Percentiles rank a stretch among this genome's conserved stretches.
Conservation (phyloP, 2,797 vertebrate genomes). For the Syngnathus rostellatus region DNA sequence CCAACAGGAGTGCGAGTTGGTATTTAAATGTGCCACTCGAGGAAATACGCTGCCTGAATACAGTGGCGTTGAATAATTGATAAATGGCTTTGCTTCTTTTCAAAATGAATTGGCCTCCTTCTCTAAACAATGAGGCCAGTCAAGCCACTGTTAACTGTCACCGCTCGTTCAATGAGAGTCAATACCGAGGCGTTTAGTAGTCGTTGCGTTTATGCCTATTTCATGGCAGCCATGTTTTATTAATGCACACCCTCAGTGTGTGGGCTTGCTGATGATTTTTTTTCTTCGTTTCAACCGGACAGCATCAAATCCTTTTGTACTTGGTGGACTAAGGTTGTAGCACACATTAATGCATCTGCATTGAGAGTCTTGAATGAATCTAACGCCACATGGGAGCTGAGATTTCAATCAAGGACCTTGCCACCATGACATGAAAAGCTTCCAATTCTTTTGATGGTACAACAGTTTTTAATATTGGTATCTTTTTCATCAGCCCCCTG, state of each 20-base stretch:
- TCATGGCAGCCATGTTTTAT: constrained; percentile 64
- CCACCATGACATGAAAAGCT: background rate
- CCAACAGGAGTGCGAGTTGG: constrained; percentile 17
- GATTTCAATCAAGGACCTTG: background rate
- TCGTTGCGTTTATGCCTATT: constrained; percentile 62
- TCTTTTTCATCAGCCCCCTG: too few species aligned
- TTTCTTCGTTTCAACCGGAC: constrained; percentile 43
- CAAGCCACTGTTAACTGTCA: constrained; percentile 55
- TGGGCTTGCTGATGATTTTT: constrained; percentile 15
- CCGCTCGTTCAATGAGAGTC: constrained; percentile 51
- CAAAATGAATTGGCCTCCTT: constrained; percentile 58
- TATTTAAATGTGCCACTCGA: constrained; percentile 56
- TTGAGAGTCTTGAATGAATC: background rate
- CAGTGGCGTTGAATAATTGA: constrained; percentile 66
- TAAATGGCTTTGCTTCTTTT: constrained; percentile 47
- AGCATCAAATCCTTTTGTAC: constrained; percentile 35
- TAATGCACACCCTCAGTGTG: constrained; percentile 52
- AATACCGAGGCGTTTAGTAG: constrained; percentile 46
- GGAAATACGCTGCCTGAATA: constrained; percentile 43
- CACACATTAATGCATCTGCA: background rate
- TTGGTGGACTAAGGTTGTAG: background rate
- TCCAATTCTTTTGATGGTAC: too few species aligned
- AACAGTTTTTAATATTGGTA: too few species aligned
- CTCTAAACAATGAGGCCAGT: constrained; percentile 43
- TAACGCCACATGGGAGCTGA: background rate